A percentile compares a stretch with the other conserved stretches of the same genome.
phyloP scores from a whole-genome alignment of 35 echinoderm and acorn worm genomes.

The Ophiothrix spiculata region DNA sequence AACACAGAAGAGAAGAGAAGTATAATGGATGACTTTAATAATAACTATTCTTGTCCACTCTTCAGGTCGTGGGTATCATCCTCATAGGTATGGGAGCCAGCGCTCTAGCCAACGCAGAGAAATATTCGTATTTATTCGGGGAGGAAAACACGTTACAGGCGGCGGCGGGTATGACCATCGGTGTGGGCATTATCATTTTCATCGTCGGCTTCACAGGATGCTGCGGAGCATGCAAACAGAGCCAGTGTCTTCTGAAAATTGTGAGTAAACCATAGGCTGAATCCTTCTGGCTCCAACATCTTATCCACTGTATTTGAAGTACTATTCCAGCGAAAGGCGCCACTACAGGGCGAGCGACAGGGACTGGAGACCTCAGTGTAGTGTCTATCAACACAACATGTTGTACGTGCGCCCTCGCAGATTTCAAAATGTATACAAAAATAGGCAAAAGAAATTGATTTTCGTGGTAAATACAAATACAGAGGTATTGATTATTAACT shows the following conservation, averaged over 20 bases:
- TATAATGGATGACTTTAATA: background rate
- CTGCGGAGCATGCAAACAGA: slow-evolving; percentile 57
- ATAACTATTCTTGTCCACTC: background rate
- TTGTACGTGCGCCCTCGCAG: no score
- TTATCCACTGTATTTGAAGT: no score
- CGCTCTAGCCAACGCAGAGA: background rate
- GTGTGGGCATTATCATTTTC: slow-evolving; percentile 35
- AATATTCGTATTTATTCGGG: slow-evolving; percentile 16
- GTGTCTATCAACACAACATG: no score
- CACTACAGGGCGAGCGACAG: no score
- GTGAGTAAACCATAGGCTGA: no score
- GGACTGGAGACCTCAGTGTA: no score
- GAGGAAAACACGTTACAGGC: slow-evolving; percentile 1
- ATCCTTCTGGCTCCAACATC: no score
- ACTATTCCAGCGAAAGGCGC: no score
- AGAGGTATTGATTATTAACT: no score
- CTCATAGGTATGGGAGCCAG: slow-evolving; percentile 16
- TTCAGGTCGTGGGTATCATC: slow-evolving; percentile 14
- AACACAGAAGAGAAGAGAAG: background rate
- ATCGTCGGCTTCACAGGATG: slow-evolving; percentile 54
- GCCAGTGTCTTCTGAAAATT: slow-evolving; percentile 41
- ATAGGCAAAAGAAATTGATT: no score
- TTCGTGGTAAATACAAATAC: no score
- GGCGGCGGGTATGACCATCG: slow-evolving; percentile 12
- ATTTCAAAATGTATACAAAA: no score